Evolutionary conservation across 2,797 vertebrate genomes (phyloP).

Genomic region (Argyrosomus regius): DNA sequence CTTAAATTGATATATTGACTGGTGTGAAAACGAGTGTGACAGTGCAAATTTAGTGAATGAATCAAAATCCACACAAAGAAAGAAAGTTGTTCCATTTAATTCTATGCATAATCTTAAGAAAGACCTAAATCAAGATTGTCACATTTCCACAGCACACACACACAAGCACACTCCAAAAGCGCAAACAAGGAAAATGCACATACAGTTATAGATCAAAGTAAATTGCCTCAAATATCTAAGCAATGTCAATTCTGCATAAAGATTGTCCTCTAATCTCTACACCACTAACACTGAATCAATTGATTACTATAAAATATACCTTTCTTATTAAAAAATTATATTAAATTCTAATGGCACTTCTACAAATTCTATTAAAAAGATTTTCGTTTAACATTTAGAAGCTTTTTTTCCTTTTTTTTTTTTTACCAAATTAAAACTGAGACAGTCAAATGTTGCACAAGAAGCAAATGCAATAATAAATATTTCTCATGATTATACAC

Average conservation of each 20-base stretch:
- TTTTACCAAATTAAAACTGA: slow-evolving; percentile 82
- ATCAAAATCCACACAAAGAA: slow-evolving; percentile 69
- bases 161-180: slow-evolving; percentile 83
- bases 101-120: slow-evolving; percentile 87
- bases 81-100: slow-evolving; percentile 88
- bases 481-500: slow-evolving; percentile 88
- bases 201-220: slow-evolving; percentile 81
- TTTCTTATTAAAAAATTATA: slow-evolving; percentile 90
- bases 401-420: slow-evolving; percentile 69
- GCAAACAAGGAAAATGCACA: slow-evolving; percentile 82
- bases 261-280: slow-evolving; percentile 90
- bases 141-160: slow-evolving; percentile 89
- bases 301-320: slow-evolving; percentile 90
- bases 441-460: slow-evolving; percentile 85
- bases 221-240: slow-evolving; percentile 82
- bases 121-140: slow-evolving; percentile 91
- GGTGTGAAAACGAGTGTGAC: background rate
- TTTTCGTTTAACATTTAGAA: slow-evolving; percentile 82
- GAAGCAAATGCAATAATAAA: slow-evolving; percentile 88
- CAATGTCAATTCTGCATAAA: slow-evolving; percentile 85
- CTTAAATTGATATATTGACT: background rate
- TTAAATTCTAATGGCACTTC: slow-evolving; percentile 92
- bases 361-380: slow-evolving; percentile 89
- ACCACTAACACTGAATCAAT: slow-evolving; percentile 86
- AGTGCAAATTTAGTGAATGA: slow-evolving; percentile 45